Conservation (phyloP, 1,140 invertebrate genomes). For the Babylonia areolata region DNA sequence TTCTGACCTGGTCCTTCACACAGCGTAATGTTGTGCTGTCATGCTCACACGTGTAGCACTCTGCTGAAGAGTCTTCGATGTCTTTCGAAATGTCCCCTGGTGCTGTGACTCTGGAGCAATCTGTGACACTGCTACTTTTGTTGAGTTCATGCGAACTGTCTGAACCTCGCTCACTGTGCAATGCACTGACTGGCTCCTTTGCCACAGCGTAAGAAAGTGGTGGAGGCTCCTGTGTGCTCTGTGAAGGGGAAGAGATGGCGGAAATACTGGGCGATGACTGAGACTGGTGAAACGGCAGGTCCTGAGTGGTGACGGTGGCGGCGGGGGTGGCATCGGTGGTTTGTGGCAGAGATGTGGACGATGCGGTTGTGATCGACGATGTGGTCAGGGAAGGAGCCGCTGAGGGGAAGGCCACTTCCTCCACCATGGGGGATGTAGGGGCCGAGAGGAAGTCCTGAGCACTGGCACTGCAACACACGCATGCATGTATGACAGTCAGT, state of each 20-base stretch:
- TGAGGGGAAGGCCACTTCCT: conserved; percentile 32
- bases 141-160: background rate
- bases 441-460: conserved; percentile 35
- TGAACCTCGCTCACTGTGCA: too few species aligned
- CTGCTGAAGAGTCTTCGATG: background rate
- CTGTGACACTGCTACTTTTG: background rate
- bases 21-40: background rate
- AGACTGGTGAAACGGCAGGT: background rate
- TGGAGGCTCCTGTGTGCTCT: background rate
- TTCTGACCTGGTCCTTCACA: background rate
- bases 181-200: background rate
- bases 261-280: background rate
- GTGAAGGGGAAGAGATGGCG: background rate
- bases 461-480: conserved; percentile 24
- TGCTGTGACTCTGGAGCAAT: background rate
- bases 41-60: background rate
- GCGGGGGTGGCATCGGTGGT: background rate
- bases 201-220: background rate
- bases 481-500: background rate
- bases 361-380: background rate
- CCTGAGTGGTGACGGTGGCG: background rate
- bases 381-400: background rate
- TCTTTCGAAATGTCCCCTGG: background rate
- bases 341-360: background rate
- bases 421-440: conserved; percentile 28